These are phyloP conservation scores for Philhelius pedissequus DNA, from an alignment of 2,888 invertebrate species.

Conservation along the genomic window DNA sequence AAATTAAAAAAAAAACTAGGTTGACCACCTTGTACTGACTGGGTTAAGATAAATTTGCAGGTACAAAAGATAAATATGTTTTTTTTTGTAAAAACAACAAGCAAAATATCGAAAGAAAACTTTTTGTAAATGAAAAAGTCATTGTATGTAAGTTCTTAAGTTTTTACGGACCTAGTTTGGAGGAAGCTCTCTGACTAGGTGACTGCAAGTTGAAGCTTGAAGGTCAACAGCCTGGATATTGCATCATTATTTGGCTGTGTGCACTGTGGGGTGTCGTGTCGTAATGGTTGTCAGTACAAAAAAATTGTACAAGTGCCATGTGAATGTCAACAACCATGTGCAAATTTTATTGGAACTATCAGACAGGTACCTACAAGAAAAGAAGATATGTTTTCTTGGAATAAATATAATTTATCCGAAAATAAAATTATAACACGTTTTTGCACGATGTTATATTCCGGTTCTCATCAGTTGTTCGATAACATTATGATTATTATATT, in stretches of 20 bases:
- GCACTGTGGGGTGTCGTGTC: constrained; percentile 3
- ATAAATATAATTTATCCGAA: no score
- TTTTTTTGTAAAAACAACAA: neutral
- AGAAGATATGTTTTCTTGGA: no score
- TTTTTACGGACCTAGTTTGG: neutral
- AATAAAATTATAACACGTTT: no score
- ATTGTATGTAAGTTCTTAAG: neutral
- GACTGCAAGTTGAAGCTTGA: constrained; percentile 18
- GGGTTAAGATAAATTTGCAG: constrained; percentile 11
- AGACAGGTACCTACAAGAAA: neutral
- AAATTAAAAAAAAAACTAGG: neutral
- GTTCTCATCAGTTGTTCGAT: no score
- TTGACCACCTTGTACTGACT: constrained; percentile 18
- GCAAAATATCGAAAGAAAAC: neutral
- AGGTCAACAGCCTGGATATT: constrained; percentile 59
- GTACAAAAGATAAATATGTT: neutral
- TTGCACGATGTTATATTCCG: no score
- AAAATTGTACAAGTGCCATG: neutral
- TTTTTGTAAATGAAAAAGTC: neutral
- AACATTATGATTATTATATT: no score
- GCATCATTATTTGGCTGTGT: constrained; percentile 20
- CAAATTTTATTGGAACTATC: neutral
- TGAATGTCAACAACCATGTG: constrained; percentile 18
- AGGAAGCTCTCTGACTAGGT: constrained; percentile 7
- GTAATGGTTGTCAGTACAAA: neutral